Evolutionary conservation across 2,888 invertebrate species (phyloP).

Genomic region (Lepidonotus clava): DNA sequence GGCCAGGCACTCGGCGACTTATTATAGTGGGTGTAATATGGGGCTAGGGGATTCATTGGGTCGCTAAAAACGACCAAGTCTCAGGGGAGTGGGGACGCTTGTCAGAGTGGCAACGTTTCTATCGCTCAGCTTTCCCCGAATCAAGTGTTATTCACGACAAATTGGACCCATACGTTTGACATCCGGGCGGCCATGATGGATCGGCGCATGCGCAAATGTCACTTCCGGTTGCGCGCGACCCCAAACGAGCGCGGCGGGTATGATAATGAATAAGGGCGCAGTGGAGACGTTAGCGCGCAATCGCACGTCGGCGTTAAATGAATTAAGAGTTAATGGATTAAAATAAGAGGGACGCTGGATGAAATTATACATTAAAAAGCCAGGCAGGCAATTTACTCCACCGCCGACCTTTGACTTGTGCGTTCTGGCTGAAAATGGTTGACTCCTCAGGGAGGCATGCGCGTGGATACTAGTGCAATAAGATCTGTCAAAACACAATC

Average conservation of each 20-base stretch:
- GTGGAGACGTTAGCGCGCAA: background rate
- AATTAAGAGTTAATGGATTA: constrained; percentile 48
- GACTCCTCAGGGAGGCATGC: constrained; percentile 2
- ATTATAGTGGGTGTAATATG: background rate
- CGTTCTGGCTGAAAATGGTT: constrained; percentile 38
- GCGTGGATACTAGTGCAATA: constrained; percentile 17
- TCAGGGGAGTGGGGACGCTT: background rate
- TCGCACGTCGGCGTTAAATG: background rate
- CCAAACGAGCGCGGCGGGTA: constrained; percentile 19
- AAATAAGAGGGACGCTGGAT: constrained; percentile 23
- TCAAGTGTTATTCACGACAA: constrained; percentile 30
- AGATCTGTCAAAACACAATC: constrained; percentile 48
- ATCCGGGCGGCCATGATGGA: constrained; percentile 51
- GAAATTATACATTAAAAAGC: constrained; percentile 51
- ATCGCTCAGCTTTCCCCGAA: background rate
- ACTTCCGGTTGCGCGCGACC: constrained; percentile 37
- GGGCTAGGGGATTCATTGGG: background rate
- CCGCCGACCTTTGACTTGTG: constrained; percentile 23
- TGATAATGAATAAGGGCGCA: background rate
- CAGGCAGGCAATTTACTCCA: background rate
- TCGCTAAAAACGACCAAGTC: background rate
- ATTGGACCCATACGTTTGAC: constrained; percentile 54
- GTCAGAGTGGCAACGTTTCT: background rate
- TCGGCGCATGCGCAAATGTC: constrained; percentile 43
- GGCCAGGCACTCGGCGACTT: background rate